Evolutionary conservation across 2,113 vertebrate genomes (phyloP), one percentile per base, ranked within the genome.

Genomic region (Forbesichthys papilliferus): DNA sequence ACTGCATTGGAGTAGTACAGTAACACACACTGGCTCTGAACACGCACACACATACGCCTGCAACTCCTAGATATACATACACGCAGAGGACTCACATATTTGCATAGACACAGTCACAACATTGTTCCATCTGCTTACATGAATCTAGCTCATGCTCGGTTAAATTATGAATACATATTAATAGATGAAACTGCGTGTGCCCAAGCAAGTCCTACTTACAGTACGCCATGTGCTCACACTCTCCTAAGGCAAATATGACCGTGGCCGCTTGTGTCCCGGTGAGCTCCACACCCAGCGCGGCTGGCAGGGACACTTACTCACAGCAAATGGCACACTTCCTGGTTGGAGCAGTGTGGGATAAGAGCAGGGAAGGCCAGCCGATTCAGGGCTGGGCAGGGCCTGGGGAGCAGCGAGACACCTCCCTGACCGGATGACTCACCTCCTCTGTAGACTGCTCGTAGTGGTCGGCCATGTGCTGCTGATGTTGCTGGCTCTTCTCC

Each of bases 391-490:
- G 33, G 13, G 51, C 34, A 27, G 48, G 60, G 33, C 13, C 48
- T 18, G 5, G 18, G 53, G 53, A 9, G 13, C 3, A 11, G 20
- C 12, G 9, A 52, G 56, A 42, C 36, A 42, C 36, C 36, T 42
- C 36, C 27, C 8, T 14, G 34, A 61, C 33, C 49, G 63, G 51
- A 5, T 59, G 64, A 85, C 90, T 87, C 73, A 92, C 93, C 90
- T 94, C 93, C 64, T 94, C 93, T 59, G 93, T 94, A 4, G 93
- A 93, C 61, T 93, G 94, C 46, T 89, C 91, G 66, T 95, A 96
- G 0, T 90, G 90, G 70, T 96, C 95, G 52, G 96, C 95, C 11
- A 93, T 47, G 61, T 86, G 92, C 14, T 93, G 87, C 56, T 90
- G 87, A 58, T 92, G 84, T 54, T 88, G 89, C 67, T 94, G 93